Conservation (phyloP, 1,140 invertebrate species). For the Chrysomallon squamiferum region DNA sequence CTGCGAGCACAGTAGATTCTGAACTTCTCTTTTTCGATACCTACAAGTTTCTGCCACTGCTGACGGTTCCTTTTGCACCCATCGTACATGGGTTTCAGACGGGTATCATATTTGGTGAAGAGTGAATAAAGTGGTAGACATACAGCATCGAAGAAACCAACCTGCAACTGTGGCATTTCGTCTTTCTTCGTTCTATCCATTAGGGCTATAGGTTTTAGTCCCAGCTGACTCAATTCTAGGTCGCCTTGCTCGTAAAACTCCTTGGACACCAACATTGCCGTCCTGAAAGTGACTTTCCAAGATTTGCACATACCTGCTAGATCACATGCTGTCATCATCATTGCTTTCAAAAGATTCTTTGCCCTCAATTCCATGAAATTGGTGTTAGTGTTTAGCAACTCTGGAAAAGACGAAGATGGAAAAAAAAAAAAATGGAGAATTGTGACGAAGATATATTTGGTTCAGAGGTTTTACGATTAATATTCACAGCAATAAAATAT, state of each 20-base stretch:
- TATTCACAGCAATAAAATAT: no score
- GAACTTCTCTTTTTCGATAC: no score
- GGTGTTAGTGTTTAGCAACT: constrained; percentile 87
- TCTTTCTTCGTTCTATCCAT: constrained; percentile 95
- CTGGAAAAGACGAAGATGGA: no score
- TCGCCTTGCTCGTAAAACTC: constrained; percentile 97
- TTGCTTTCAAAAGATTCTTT: constrained; percentile 68
- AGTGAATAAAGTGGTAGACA: constrained; percentile 86
- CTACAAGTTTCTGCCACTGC: not conserved
- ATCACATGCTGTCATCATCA: constrained; percentile 99
- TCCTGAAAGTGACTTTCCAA: constrained; percentile 86
- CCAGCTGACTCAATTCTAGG: constrained; percentile 88
- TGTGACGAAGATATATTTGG: no score
- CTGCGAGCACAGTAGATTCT: no score
- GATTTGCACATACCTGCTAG: constrained; percentile 96
- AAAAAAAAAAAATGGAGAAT: no score
- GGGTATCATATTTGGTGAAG: not conserved
- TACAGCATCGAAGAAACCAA: constrained; percentile 93
- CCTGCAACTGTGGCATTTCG: constrained; percentile 94
- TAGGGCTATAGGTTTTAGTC: constrained; percentile 89
- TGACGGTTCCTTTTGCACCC: not conserved
- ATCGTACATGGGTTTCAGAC: not conserved
- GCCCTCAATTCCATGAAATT: constrained; percentile 89
- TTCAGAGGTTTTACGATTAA: no score
- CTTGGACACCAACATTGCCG: constrained; percentile 91